Conservation (phyloP, 1,140 invertebrate species). For the Brevipalpus yothersi region DNA sequence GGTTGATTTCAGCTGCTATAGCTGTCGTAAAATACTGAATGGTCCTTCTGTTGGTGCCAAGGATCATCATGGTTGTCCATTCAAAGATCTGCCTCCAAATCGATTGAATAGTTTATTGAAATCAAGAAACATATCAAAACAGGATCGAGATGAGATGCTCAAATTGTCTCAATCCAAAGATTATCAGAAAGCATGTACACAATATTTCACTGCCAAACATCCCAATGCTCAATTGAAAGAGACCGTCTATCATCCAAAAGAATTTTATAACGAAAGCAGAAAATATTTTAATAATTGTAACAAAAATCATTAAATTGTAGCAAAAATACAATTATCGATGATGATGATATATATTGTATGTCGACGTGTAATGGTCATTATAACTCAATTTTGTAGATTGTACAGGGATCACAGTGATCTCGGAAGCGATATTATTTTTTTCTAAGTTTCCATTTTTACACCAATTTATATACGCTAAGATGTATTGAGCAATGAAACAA, state of each 20-base stretch:
- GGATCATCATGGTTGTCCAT: slow-evolving; percentile 79
- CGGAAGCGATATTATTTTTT: too few relatives aligned
- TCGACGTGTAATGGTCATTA: too few relatives aligned
- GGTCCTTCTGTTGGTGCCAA: slow-evolving; percentile 36
- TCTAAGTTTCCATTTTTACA: too few relatives aligned
- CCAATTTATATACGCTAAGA: too few relatives aligned
- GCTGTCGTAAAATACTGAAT: slow-evolving; percentile 75
- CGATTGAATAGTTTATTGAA: slow-evolving; percentile 44
- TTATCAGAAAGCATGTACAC: slow-evolving; percentile 59
- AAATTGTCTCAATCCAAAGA: slow-evolving; percentile 15
- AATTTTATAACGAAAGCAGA: slow-evolving; percentile 54
- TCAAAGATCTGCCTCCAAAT: slow-evolving; percentile 43
- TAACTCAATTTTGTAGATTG: too few relatives aligned
- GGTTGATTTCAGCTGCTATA: slow-evolving; percentile 65
- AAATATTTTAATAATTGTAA: background rate
- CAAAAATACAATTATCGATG: too few relatives aligned
- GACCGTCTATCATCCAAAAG: slow-evolving; percentile 70
- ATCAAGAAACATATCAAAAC: slow-evolving; percentile 30
- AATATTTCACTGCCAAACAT: slow-evolving; percentile 59
- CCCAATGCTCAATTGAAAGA: slow-evolving; percentile 24
- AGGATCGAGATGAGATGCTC: slow-evolving; percentile 25
- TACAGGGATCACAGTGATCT: too few relatives aligned
- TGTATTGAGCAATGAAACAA: too few relatives aligned
- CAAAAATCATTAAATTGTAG: too few relatives aligned
- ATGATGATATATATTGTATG: too few relatives aligned